Conservation (phyloP, 2,888 invertebrate genomes). For the Alentia gelatinosa region DNA sequence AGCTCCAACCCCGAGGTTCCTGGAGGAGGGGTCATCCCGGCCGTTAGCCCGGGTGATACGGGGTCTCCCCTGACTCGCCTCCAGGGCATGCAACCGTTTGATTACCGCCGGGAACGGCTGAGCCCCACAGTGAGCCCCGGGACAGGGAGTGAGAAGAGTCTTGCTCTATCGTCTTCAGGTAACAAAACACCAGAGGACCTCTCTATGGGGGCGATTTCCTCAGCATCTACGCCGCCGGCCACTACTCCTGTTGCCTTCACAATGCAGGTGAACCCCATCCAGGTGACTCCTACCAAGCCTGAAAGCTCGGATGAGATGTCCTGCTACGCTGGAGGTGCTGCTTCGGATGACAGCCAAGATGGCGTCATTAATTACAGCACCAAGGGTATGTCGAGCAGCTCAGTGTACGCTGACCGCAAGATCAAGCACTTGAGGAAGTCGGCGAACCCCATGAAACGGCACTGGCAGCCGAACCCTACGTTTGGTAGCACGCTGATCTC, state of each 20-base stretch:
- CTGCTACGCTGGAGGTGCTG: conserved; percentile 79
- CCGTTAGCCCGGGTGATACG: conserved; percentile 84
- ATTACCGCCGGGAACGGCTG: conserved; percentile 85
- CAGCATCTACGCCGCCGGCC: conserved; percentile 39
- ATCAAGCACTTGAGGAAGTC: conserved; percentile 80
- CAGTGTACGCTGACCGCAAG: conserved; percentile 62
- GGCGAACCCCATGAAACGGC: conserved; percentile 80
- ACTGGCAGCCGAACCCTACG: conserved; percentile 80
- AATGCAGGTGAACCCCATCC: not conserved
- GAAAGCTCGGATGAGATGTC: conserved; percentile 55
- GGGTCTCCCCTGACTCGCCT: conserved; percentile 90
- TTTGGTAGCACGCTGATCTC: conserved; percentile 78
- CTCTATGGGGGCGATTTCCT: conserved; percentile 30
- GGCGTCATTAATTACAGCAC: conserved; percentile 66
- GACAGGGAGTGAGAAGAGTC: conserved; percentile 54
- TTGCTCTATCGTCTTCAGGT: conserved; percentile 25
- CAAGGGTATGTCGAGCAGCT: conserved; percentile 58
- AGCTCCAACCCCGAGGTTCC: not conserved
- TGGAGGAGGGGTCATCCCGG: not conserved
- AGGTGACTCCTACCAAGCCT: not conserved
- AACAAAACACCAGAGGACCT: conserved; percentile 61
- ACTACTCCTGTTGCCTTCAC: conserved; percentile 52
- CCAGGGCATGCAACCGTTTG: conserved; percentile 97
- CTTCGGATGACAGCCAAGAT: conserved; percentile 71
- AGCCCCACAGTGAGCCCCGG: conserved; percentile 58